Evolutionary conservation across 2,113 vertebrate genomes (phyloP).

Genomic region (Glaucidium brasilianum): DNA sequence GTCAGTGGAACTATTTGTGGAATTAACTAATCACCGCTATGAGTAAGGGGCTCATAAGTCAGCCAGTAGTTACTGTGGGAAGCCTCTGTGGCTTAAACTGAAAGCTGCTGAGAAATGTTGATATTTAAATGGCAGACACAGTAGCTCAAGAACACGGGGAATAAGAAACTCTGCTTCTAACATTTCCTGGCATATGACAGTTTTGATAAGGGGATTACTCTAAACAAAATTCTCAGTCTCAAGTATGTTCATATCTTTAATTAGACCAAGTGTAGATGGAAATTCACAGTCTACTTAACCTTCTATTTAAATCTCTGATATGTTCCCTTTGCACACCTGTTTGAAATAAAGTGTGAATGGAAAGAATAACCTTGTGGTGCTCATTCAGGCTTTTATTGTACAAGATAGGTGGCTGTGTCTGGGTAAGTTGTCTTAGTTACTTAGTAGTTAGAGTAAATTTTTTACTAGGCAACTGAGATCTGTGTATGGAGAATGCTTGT

Average conservation of each 20-base stretch:
- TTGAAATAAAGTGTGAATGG: conserved; percentile 42
- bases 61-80: conserved; percentile 33
- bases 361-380: neutral
- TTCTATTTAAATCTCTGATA: conserved; percentile 49
- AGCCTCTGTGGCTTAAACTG: conserved; percentile 42
- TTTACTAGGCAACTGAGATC: neutral
- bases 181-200: conserved; percentile 58
- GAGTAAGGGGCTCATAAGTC: conserved; percentile 44
- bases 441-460: neutral
- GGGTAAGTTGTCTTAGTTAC: neutral
- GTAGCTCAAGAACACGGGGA: neutral
- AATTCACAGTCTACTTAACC: conserved; percentile 50
- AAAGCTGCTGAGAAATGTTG: conserved; percentile 51
- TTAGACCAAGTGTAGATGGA: conserved; percentile 27
- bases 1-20: conserved; percentile 6
- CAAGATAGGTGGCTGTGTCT: neutral
- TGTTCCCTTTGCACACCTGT: conserved; percentile 48
- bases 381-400: neutral
- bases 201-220: conserved; percentile 60
- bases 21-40: neutral
- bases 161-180: conserved; percentile 41
- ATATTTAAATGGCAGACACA: conserved; percentile 51
- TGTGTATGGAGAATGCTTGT: neutral
- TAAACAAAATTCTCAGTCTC: conserved; percentile 59
- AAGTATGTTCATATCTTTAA: conserved; percentile 36